A percentile compares a stretch with the other conserved stretches of the same genome.
Conservation (phyloP, 2,797 vertebrate genomes). For the Peromyscus aztecus region DNA sequence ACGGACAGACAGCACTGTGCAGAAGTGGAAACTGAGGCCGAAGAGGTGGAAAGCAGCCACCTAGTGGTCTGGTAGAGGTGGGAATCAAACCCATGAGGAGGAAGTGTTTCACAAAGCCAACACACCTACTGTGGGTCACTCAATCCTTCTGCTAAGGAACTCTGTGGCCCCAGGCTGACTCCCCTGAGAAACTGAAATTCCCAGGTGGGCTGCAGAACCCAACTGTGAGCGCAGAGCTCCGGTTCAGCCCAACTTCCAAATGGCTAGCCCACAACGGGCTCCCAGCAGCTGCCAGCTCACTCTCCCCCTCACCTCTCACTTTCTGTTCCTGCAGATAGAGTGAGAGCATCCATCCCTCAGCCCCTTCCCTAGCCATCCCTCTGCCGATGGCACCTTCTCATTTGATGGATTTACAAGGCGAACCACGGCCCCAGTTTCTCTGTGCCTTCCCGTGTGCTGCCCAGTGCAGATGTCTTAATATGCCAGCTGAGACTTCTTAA, state of each 20-base stretch:
- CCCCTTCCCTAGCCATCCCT: constrained; percentile 74
- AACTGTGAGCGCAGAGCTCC: neutral
- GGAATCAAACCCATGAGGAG: neutral
- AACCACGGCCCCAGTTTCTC: constrained; percentile 86
- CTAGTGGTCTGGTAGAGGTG: neutral
- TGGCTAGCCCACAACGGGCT: neutral
- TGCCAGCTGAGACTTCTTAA: constrained; percentile 91
- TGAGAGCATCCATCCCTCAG: constrained; percentile 71
- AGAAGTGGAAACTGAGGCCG: constrained; percentile 2
- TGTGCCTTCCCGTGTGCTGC: constrained; percentile 86
- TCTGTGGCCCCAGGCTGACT: neutral
- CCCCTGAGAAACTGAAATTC: neutral
- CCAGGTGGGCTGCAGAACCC: neutral
- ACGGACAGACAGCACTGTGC: neutral
- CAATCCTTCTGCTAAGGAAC: neutral
- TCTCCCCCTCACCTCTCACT: neutral
- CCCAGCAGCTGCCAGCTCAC: neutral
- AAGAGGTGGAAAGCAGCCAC: neutral
- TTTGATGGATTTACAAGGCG: constrained; percentile 89
- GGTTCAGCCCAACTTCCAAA: constrained; percentile 60
- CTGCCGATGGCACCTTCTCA: constrained; percentile 78
- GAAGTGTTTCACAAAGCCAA: neutral
- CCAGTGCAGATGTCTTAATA: constrained; percentile 90
- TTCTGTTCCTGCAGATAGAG: constrained; percentile 76
- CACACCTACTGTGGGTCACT: neutral